Base-by-base conservation (phyloP, 1,140 invertebrate species). In the Euura lappo region DNA sequence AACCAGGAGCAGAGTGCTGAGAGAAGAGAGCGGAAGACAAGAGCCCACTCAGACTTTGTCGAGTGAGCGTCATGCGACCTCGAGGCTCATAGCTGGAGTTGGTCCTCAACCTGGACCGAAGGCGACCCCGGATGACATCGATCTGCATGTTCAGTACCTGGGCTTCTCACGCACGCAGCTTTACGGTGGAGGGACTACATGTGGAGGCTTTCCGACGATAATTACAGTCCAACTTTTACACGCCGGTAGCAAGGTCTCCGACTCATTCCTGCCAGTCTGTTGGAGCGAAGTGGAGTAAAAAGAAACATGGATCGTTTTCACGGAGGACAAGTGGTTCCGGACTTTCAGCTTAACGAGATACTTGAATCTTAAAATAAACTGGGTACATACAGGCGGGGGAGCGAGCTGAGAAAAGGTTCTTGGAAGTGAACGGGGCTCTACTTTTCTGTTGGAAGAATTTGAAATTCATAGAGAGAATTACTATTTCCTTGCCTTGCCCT, bases 131-230 rank as follows among this genome's bases (percentile, higher is more conserved):
- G 47, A 51, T 11, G 51, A 60, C 13, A 60, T 60, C 10, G 13
- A 60, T 60, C 51, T 60, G 51, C 51, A 60, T 60, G 10, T 60
- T 60, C 28, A 28, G 28, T 28, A 28, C 28, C 28, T 28, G 28
- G 28, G 28, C 28, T 28, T 28, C 28, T 28, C 28, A 28, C 28
- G 28, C 28, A 28, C 28, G 28, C 1, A 28, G 28, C 28, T 28
- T 28, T 70, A 72, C 51, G 75, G 76, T 79, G 77, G n/a, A 74
- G 60, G 44, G 60, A 45, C 60, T 6, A 7, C 66, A 45, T 28
- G 46, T 71, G 66, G 47, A n/a, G 46, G 66, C 64, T 51, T 64
- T 43, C 70, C 60, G 46, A 45, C 71, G 71, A 42, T 45, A n/a
- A 13, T 47, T 60, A 28, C 28, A 28, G 28, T 28, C 28, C 28